phyloP scores from a whole-genome alignment of 23 tunicate genomes.

The Styela plicata region DNA sequence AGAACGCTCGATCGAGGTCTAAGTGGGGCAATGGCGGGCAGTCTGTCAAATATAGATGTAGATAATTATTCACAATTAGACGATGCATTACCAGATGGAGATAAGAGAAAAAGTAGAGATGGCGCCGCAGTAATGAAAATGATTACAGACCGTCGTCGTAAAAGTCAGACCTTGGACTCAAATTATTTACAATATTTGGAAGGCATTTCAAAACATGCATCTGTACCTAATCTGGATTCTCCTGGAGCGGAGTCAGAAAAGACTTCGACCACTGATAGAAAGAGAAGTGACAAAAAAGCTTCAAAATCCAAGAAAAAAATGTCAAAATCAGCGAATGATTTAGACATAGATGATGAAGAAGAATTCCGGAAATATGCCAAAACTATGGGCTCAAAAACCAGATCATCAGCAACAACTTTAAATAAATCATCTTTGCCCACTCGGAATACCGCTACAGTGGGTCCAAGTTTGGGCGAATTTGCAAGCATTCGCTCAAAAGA shows the following conservation, averaged over 20 bases:
- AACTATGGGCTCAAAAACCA: slow-evolving; percentile 13
- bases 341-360: slow-evolving; percentile 16
- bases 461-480: slow-evolving; percentile 11
- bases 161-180: slow-evolving; percentile 23
- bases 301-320: neutral
- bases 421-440: neutral
- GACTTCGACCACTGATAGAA: neutral
- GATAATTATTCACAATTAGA: neutral
- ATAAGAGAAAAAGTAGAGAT: slow-evolving; percentile 1
- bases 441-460: neutral
- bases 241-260: neutral
- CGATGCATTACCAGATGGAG: neutral
- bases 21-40: slow-evolving; percentile 1
- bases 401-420: neutral
- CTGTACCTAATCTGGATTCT: slow-evolving; percentile 12
- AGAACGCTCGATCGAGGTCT: slow-evolving; percentile 27
- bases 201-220: slow-evolving; percentile 22
- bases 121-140: slow-evolving; percentile 29
- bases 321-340: neutral
- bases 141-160: slow-evolving; percentile 13
- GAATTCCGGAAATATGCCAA: slow-evolving; percentile 1
- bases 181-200: slow-evolving; percentile 24
- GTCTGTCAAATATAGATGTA: neutral
- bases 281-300: slow-evolving; percentile 1
- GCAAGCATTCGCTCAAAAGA: neutral